Evolutionary conservation across 2,113 vertebrate genomes (phyloP).

Genomic region (Electrona antarctica): DNA sequence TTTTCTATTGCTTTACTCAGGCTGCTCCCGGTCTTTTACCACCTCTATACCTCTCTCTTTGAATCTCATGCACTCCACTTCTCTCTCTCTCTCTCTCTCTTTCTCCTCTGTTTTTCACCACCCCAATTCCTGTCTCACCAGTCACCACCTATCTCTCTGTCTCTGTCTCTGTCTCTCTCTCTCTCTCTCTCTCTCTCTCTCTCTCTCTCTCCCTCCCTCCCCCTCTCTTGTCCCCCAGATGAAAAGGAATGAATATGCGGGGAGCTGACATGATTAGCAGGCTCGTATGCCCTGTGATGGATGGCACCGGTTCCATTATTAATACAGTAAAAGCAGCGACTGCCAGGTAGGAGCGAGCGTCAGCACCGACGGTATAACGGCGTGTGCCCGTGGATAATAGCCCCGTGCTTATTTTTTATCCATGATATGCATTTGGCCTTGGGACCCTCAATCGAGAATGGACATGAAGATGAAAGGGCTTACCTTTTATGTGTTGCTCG

Average conservation of each 20-base stretch:
- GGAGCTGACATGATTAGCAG: slow-evolving; percentile 78
- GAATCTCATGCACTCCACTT: no score
- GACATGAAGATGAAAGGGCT: slow-evolving; percentile 2
- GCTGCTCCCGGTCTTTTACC: no score
- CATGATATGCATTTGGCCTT: slow-evolving; percentile 61
- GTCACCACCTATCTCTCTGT: neutral
- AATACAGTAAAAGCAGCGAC: slow-evolving; percentile 79
- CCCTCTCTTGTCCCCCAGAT: slow-evolving; percentile 40
- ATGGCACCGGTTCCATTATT: slow-evolving; percentile 80
- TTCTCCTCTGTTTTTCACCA: neutral
- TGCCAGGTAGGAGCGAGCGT: slow-evolving; percentile 79
- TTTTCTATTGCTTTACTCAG: no score
- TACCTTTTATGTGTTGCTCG: slow-evolving; percentile 9
- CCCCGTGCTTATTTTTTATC: slow-evolving; percentile 68
- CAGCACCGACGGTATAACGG: slow-evolving; percentile 77
- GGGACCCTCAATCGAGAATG: neutral
- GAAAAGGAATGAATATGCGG: slow-evolving; percentile 71
- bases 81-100: no score
- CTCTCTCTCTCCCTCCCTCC: slow-evolving; percentile 2
- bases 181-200: slow-evolving; percentile 11
- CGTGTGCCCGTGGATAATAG: slow-evolving; percentile 67
- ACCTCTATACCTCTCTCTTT: no score
- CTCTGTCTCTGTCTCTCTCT: slow-evolving; percentile 8
- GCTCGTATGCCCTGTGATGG: slow-evolving; percentile 72
- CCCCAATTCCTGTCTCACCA: neutral